phyloP scores from a whole-genome alignment of 2,888 invertebrate species.

The Corbicula japonica region DNA sequence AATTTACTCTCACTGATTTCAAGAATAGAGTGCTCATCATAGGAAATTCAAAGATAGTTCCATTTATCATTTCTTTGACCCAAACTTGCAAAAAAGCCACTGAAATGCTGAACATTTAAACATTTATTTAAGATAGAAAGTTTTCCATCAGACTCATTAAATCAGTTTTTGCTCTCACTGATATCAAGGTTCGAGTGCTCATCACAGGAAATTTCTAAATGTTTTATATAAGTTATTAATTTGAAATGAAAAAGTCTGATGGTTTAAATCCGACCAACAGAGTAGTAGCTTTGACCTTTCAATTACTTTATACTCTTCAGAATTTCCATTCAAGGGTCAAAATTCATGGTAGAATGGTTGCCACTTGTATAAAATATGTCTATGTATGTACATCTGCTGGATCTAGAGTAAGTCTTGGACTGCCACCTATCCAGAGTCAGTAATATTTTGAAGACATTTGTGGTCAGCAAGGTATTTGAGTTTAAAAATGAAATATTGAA shows the following conservation, averaged over 20 bases:
- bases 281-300: background rate
- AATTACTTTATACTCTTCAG: no score
- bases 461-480: no score
- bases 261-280: background rate
- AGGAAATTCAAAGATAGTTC: background rate
- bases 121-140: background rate
- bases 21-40: constrained; percentile 1
- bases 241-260: background rate
- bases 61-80: background rate
- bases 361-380: no score
- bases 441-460: no score
- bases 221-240: background rate
- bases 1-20: background rate
- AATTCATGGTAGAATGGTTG: no score
- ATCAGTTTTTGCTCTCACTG: constrained; percentile 58
- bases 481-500: no score
- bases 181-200: constrained; percentile 35
- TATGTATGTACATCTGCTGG: no score
- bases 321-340: no score
- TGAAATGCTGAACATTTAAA: constrained; percentile 4
- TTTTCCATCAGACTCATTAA: constrained; percentile 59
- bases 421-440: no score
- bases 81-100: no score
- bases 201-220: constrained; percentile 29
- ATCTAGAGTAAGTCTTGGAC: no score